These are phyloP conservation scores for Hartigia nigra DNA, from an alignment of 2,888 invertebrate genomes.

Conservation along the genomic window DNA sequence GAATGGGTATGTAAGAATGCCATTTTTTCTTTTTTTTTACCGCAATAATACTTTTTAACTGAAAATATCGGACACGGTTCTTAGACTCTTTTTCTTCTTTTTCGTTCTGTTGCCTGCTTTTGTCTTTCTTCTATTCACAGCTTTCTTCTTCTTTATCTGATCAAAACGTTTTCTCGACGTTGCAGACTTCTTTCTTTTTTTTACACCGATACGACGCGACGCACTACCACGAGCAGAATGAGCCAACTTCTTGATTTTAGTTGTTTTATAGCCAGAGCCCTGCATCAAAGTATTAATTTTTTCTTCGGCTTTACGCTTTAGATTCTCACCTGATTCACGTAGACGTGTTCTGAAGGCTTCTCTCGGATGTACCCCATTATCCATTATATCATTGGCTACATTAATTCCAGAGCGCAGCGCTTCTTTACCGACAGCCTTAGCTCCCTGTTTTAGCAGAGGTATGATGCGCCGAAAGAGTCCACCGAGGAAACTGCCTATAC, in stretches of 20 bases:
- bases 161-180: too few species aligned
- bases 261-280: not conserved
- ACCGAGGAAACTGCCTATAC: conserved; percentile 8
- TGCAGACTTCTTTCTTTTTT: too few species aligned
- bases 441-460: conserved; percentile 16
- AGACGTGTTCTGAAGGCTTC: not conserved
- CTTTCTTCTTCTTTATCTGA: too few species aligned
- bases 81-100: too few species aligned
- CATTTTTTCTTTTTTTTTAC: too few species aligned
- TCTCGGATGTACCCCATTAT: not conserved
- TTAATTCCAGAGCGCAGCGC: conserved; percentile 9
- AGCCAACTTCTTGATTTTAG: too few species aligned
- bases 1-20: conserved; percentile 33
- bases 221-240: too few species aligned
- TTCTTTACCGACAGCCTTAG: conserved; percentile 19
- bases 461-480: conserved; percentile 2
- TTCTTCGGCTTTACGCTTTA: not conserved
- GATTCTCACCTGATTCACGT: conserved; percentile 1
- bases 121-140: too few species aligned
- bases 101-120: too few species aligned
- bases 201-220: too few species aligned
- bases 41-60: not conserved
- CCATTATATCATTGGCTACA: conserved; percentile 7
- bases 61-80: conserved; percentile 24
- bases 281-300: conserved; percentile 4